Percentiles rank a stretch among this genome's conserved stretches.
Evolutionary conservation across 2,888 invertebrate species (phyloP).

Genomic region (Euplagia quadripunctaria): DNA sequence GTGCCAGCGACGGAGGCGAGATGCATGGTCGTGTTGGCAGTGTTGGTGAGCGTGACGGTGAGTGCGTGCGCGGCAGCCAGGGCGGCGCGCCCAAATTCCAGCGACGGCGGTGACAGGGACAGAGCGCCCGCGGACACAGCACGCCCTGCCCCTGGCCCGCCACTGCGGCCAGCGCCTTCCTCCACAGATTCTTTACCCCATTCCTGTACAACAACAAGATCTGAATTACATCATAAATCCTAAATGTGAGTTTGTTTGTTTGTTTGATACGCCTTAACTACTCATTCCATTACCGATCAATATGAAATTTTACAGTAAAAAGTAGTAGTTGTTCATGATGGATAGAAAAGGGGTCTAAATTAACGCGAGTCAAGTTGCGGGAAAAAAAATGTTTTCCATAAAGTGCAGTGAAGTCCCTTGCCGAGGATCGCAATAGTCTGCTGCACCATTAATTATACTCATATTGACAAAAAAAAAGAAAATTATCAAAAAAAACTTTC

Average conservation of each 20-base stretch:
- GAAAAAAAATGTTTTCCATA: too few species aligned
- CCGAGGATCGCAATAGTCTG: too few species aligned
- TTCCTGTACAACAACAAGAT: conserved; percentile 58
- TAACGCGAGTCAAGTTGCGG: too few species aligned
- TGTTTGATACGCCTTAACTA: neutral
- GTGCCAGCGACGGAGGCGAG: conserved; percentile 97
- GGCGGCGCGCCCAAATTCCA: conserved; percentile 89
- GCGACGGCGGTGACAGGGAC: conserved; percentile 80
- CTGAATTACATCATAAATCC: neutral
- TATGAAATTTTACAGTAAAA: neutral
- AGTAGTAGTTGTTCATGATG: neutral
- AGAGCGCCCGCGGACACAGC: conserved; percentile 62
- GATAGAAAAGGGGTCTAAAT: neutral
- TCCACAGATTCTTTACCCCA: conserved; percentile 64
- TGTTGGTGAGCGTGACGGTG: conserved; percentile 95
- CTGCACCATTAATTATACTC: too few species aligned
- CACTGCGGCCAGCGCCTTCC: conserved; percentile 27
- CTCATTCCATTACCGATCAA: neutral
- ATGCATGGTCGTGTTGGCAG: conserved; percentile 95
- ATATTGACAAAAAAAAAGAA: too few species aligned
- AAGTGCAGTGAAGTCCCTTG: too few species aligned
- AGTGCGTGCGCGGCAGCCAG: conserved; percentile 95
- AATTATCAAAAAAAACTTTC: too few species aligned
- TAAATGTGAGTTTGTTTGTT: neutral
- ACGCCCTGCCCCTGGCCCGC: conserved; percentile 35